These are phyloP conservation scores for Branchellion lobata DNA, from an alignment of 2,888 invertebrate genomes.

Conservation along the genomic window DNA sequence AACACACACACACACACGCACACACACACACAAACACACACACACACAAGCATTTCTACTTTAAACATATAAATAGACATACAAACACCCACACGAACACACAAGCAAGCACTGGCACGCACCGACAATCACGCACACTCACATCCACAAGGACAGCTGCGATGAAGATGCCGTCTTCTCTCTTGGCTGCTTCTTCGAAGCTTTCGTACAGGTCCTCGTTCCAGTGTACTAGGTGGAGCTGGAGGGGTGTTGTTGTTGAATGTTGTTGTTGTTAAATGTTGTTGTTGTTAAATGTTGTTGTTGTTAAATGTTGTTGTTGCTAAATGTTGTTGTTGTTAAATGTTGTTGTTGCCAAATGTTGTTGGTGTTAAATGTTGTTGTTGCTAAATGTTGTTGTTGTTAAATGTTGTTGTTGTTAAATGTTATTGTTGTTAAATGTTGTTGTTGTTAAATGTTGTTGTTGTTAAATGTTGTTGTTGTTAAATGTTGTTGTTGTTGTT, in stretches of 20 bases:
- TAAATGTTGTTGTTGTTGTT: too few species aligned
- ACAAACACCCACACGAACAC: too few species aligned
- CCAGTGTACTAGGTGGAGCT: slow-evolving; percentile 90
- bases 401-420: too few species aligned
- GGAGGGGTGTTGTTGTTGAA: slow-evolving; percentile 45
- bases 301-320: neutral
- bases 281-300: neutral
- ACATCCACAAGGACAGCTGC: slow-evolving; percentile 84
- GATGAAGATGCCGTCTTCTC: slow-evolving; percentile 83
- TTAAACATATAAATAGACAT: neutral
- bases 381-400: too few species aligned
- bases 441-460: too few species aligned
- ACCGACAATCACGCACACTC: neutral
- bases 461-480: too few species aligned
- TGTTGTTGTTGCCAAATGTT: neutral
- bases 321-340: neutral
- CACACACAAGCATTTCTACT: neutral
- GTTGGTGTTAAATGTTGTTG: too few species aligned
- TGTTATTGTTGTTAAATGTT: too few species aligned
- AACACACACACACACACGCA: slow-evolving; percentile 19
- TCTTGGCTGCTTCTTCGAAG: slow-evolving; percentile 79
- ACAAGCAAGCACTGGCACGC: neutral
- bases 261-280: neutral
- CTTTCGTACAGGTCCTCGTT: slow-evolving; percentile 81
- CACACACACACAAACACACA: slow-evolving; percentile 20